These are phyloP conservation scores for Morinoia aosen DNA, from an alignment of 2,888 invertebrate genomes.

Conservation along the genomic window DNA sequence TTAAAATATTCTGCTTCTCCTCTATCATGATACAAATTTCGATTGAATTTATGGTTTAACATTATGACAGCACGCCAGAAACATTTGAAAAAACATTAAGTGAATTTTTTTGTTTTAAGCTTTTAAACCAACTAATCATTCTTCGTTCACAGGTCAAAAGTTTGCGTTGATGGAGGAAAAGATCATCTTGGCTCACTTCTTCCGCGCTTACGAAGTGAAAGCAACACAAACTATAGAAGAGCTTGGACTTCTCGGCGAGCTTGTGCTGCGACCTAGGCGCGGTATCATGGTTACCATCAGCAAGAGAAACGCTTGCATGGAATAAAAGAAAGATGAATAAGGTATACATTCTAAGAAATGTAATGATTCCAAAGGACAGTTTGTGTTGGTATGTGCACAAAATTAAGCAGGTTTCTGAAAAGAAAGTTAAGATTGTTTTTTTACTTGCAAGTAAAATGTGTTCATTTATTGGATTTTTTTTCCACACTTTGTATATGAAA, in stretches of 20 bases:
- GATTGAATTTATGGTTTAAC: background rate
- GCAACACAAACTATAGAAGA: conserved; percentile 54
- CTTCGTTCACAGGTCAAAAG: conserved; percentile 56
- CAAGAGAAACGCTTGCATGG: background rate
- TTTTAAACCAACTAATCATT: background rate
- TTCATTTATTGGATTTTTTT: too few species aligned
- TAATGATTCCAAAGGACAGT: too few species aligned
- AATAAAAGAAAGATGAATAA: background rate
- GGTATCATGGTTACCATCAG: conserved; percentile 55
- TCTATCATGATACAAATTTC: background rate
- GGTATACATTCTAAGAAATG: too few species aligned
- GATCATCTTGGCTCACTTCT: conserved; percentile 54
- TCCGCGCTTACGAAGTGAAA: conserved; percentile 57
- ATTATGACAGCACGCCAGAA: background rate
- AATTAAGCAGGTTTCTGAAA: too few species aligned
- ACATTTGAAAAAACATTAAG: background rate
- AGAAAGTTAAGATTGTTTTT: too few species aligned
- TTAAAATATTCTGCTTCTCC: background rate
- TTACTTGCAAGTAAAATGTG: too few species aligned
- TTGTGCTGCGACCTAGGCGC: conserved; percentile 48
- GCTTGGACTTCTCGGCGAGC: conserved; percentile 57
- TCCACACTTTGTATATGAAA: too few species aligned
- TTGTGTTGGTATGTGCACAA: too few species aligned
- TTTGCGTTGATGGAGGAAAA: conserved; percentile 63
- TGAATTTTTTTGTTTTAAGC: background rate